Base-by-base conservation (phyloP, 2,888 invertebrate species). In the Orthosia incerta region DNA sequence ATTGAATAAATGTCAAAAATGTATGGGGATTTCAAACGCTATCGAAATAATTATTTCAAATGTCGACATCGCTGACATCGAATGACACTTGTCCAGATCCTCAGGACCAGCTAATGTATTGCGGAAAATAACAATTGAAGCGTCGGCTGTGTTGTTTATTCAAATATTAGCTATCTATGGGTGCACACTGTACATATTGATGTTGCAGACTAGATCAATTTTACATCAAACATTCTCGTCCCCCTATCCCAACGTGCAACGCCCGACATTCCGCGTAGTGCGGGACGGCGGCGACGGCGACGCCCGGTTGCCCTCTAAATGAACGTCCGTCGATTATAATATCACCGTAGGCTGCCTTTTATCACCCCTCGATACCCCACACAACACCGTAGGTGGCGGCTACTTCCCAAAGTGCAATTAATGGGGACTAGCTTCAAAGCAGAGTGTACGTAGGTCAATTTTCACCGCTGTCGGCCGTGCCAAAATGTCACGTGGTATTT, bases 141-240 rank as follows among this genome's bases (percentile, higher is more conserved):
- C 67, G 9, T 15, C 48, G 20, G 26, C 18, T 26, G 31, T 61
- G 55, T 63, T 53, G 48, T 50, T 63, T 51, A 76, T 76, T 39
- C 26, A 50, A 63, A 68, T 63, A 59, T 62, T 23, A 23, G 26
- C 20, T 50, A 56, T 0, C 2, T 39, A 15, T 60, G 53, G 13
- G 3, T 66, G 31, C 20, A 20, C 20, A 56, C 46, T 63, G 51
- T 60, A 48, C 2, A 23, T 15, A 68, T 20, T 18, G 18, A 18
- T 61, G 59, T 59, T 48, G 56, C 39, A 59, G 66, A 59, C 64
- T 65, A 61, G 53, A 68, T 68, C 50, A 74, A 80, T 75, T 80
- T 70, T 75, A 31, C 71, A 71, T 72, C 9, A 66, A 74, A 55
- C 46, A 53, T 31, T 61, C 53, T 45, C 9, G 20, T 50, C 69